Base-by-base conservation (phyloP, 2,888 invertebrate genomes). In the Embidobia sp. region DNA sequence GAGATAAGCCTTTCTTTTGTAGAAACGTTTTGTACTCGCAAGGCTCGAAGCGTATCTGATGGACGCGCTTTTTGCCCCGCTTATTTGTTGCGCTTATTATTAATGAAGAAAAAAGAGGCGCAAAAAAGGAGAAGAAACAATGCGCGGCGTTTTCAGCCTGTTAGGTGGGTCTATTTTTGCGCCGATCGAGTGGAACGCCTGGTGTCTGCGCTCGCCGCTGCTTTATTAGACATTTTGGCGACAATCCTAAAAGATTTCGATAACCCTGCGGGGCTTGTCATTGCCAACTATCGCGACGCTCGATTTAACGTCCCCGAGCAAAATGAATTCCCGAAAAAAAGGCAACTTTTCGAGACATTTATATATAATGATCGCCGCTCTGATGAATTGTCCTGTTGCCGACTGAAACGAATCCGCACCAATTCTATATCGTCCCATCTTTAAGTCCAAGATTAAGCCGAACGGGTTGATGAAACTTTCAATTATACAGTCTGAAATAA, bases 221-320 rank as follows among this genome's bases (percentile, higher is more conserved):
- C 78, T 73, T 78, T 78, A 78, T 78, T 66, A 78, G 78, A 74
- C 74, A 78, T 74, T 78, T 78, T 80, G 81, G 80, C 81, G 79
- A 74, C 49, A 80, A 81, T 79, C 79, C 79, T 80, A 79, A 66
- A 77, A 77, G 79, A 79, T 81, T 78, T 73, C 80, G 80, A 79
- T 80, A 80, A 79, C 74, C 55, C 57, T 37, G 16, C 31, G 57
- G 37, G 18, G 22, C n/a, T 51, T 33, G 49, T 61, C 66, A 75
- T 53, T 81, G 80, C 80, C 81, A 81, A 80, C 57, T 76, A 48
- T 64, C 46, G 61, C 31, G 22, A 69, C 51, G 67, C 74, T 74
- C 67, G 59, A 74, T 74, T 74, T 66, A 74, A 74, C 42, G 48
- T 64, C 42, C 27, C 37, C n/a, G 35, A 53, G 57, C 42, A 46